Base-by-base conservation (phyloP, 2,888 invertebrate genomes). In the Sclerodermus sp. region DNA sequence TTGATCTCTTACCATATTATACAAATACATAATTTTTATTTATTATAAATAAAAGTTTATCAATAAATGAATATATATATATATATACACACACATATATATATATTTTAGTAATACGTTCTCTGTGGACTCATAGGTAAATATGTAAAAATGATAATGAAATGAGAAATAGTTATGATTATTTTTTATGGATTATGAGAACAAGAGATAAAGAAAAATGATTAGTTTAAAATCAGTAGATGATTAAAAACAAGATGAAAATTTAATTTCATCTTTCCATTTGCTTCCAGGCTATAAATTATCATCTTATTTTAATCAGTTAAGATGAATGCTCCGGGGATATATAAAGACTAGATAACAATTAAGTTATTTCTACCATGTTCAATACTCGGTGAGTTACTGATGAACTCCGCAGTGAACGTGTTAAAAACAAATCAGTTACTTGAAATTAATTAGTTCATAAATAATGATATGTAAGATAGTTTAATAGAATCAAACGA, bases 201-300 rank as follows among this genome's bases (percentile, higher is more conserved):
- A 34, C 12, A 4, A 4, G 12, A 12, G 12, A 3, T 8, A 34
- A 34, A 45, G 42, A 45, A 39, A 9, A 32, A 37, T 34, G 39
- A 36, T 30, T 42, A 36, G n/a, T n/a, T 51, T 30, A 45, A 39
- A 17, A 41, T 45, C 17, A 29, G 10, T 36, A 13, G 30, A 23
- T 48, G n/a, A 42, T 42, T 15, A 42, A 45, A 18, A 36, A 40
- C 38, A 37, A 48, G 34, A 42, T 48, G 15, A 37, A 43, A 47
- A 57, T 47, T 58, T 51, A 47, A 57, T 57, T 54, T 54, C 37
- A 16, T 48, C 40, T 54, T 23, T 52, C 54, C 57, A 57, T 58
- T 32, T 57, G 49, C 51, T 54, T 57, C 45, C 54, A 58, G 57
- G 57, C 49, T 57, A 51, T 54, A 57, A 57, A 39, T 58, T 54